Percentiles rank a stretch among this genome's conserved stretches.
These are phyloP conservation scores for Brachynemurus nebulosus DNA, from an alignment of 2,888 invertebrate genomes.

Conservation along the genomic window DNA sequence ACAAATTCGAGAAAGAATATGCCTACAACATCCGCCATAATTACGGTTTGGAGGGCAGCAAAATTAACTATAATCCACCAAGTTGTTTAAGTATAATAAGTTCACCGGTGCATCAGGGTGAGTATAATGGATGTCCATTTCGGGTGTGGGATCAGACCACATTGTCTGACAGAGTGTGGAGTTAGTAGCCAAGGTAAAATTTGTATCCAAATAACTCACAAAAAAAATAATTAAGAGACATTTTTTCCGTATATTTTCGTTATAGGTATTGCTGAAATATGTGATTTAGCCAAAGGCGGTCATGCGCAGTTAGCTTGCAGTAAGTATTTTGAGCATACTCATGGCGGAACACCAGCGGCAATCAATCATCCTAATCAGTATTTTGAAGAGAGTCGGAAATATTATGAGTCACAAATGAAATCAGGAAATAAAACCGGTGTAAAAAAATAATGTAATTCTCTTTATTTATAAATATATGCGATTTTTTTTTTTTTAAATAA, in stretches of 20 bases:
- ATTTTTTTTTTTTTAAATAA: too few species aligned
- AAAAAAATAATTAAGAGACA: too few species aligned
- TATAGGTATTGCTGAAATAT: constrained; percentile 54
- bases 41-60: constrained; percentile 91
- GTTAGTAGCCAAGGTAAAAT: background rate
- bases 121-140: constrained; percentile 90
- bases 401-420: too few species aligned
- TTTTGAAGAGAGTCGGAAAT: constrained; percentile 64
- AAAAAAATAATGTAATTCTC: too few species aligned
- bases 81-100: constrained; percentile 85
- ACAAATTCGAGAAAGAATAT: constrained; percentile 88
- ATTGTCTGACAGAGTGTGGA: constrained; percentile 40
- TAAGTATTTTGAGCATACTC: constrained; percentile 66
- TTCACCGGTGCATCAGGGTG: constrained; percentile 68
- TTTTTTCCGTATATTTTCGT: constrained; percentile 23
- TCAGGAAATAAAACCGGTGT: too few species aligned
- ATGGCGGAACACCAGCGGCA: constrained; percentile 43
- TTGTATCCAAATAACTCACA: too few species aligned
- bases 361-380: constrained; percentile 88
- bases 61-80: constrained; percentile 76
- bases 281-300: constrained; percentile 54
- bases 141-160: constrained; percentile 59
- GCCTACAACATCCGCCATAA: constrained; percentile 82
- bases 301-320: constrained; percentile 86
- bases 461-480: too few species aligned